Evolutionary conservation across 2,113 vertebrate species (phyloP).

Genomic region (Pluvianellus socialis): DNA sequence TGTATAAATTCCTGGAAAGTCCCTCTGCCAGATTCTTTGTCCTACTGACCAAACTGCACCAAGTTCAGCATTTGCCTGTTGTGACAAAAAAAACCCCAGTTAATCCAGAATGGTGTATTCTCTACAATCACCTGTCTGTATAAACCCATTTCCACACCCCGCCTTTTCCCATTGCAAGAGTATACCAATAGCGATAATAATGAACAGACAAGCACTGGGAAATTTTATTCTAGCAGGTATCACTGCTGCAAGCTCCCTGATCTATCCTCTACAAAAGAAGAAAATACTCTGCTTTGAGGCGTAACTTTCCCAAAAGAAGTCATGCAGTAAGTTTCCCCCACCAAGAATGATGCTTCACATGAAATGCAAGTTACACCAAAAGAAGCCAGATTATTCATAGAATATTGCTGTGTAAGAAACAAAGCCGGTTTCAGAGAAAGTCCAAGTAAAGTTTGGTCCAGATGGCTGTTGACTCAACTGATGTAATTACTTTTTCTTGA

Average conservation of each 20-base stretch:
- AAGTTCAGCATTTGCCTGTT: constrained; percentile 90
- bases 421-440: neutral
- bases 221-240: neutral
- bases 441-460: neutral
- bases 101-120: neutral
- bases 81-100: neutral
- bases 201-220: neutral
- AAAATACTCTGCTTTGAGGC: neutral
- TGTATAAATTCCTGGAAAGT: constrained; percentile 93
- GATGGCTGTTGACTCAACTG: neutral
- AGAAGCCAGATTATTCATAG: neutral
- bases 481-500: neutral
- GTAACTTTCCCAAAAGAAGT: neutral
- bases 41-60: constrained; percentile 92
- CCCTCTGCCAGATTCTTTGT: constrained; percentile 94
- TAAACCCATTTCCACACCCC: neutral
- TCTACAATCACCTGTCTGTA: neutral
- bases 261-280: neutral
- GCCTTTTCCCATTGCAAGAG: neutral
- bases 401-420: neutral
- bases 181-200: neutral
- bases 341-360: neutral
- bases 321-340: neutral
- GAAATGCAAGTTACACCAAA: neutral
- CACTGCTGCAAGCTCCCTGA: neutral